phyloP scores from a whole-genome alignment of 2,113 vertebrate species.

The Chrysochloris asiatica region DNA sequence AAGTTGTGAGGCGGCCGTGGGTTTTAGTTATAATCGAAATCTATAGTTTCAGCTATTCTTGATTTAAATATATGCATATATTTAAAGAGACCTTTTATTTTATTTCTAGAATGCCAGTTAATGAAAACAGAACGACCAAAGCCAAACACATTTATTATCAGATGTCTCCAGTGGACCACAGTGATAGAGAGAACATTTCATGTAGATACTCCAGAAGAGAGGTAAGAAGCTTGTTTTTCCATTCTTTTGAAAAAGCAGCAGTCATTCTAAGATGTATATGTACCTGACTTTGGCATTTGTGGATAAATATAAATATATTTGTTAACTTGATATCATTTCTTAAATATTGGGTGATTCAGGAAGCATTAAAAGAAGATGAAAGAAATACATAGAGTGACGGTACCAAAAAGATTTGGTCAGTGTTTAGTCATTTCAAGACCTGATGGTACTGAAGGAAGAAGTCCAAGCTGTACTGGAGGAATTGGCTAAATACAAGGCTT shows the following conservation, averaged over 20 bases:
- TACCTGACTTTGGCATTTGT: background rate
- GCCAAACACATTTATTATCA: conserved; percentile 98
- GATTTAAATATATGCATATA: conserved; percentile 33
- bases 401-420: too few relatives aligned
- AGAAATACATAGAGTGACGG: too few relatives aligned
- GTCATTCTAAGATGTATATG: background rate
- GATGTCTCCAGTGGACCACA: conserved; percentile 99
- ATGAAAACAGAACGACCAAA: conserved; percentile 99
- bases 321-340: background rate
- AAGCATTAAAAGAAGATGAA: too few relatives aligned
- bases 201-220: conserved; percentile 96
- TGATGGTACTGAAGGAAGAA: too few relatives aligned
- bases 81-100: conserved; percentile 69
- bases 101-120: conserved; percentile 94
- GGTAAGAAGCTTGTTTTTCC: conserved; percentile 85
- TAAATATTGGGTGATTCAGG: background rate
- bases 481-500: too few relatives aligned
- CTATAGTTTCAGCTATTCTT: background rate
- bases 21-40: background rate
- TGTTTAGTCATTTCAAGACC: too few relatives aligned
- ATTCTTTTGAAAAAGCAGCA: background rate
- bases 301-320: background rate
- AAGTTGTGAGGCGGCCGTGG: background rate
- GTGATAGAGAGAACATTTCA: conserved; percentile 99
- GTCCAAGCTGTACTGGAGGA: too few relatives aligned